These are phyloP conservation scores for Danio albolineatus DNA, from an alignment of 2,797 vertebrate genomes.

Conservation along the genomic window DNA sequence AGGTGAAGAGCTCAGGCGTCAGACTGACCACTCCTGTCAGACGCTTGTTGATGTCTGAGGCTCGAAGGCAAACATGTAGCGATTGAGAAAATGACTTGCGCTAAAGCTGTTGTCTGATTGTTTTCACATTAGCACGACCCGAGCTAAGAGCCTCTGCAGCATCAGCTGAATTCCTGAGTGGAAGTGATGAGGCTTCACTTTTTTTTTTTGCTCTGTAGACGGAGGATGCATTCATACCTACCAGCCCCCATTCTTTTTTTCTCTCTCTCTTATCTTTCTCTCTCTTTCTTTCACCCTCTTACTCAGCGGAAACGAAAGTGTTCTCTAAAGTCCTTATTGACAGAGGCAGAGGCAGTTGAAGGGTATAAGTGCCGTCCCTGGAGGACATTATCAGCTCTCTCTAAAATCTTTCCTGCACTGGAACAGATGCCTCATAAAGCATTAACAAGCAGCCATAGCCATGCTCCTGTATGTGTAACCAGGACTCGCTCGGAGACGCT, in stretches of 20 bases:
- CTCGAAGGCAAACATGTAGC: slow-evolving; percentile 23
- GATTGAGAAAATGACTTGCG: slow-evolving; percentile 42
- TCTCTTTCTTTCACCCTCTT: slow-evolving; percentile 36
- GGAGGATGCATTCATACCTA: slow-evolving; percentile 44
- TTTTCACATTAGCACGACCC: slow-evolving; percentile 47
- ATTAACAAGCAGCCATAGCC: slow-evolving; percentile 37
- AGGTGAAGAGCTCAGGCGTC: slow-evolving; percentile 30
- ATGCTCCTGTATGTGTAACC: slow-evolving; percentile 12
- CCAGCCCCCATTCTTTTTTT: slow-evolving; percentile 32
- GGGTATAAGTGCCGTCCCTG: slow-evolving; percentile 40
- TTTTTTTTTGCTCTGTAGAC: slow-evolving; percentile 40
- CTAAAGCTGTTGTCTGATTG: slow-evolving; percentile 28
- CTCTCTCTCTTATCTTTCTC: slow-evolving; percentile 29
- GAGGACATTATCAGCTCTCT: slow-evolving; percentile 48
- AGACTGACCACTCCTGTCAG: slow-evolving; percentile 35
- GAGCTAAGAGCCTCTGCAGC: slow-evolving; percentile 42
- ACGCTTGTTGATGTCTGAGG: slow-evolving; percentile 8
- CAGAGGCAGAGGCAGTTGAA: slow-evolving; percentile 46
- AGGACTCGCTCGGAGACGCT: slow-evolving; percentile 2
- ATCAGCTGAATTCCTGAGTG: slow-evolving; percentile 55
- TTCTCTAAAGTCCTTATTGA: slow-evolving; percentile 42
- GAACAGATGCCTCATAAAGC: slow-evolving; percentile 24
- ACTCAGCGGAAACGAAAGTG: slow-evolving; percentile 53
- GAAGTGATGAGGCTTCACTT: slow-evolving; percentile 47
- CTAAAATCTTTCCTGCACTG: slow-evolving; percentile 22